phyloP scores from a whole-genome alignment of 2,888 invertebrate genomes.

The Andrena praecox region DNA sequence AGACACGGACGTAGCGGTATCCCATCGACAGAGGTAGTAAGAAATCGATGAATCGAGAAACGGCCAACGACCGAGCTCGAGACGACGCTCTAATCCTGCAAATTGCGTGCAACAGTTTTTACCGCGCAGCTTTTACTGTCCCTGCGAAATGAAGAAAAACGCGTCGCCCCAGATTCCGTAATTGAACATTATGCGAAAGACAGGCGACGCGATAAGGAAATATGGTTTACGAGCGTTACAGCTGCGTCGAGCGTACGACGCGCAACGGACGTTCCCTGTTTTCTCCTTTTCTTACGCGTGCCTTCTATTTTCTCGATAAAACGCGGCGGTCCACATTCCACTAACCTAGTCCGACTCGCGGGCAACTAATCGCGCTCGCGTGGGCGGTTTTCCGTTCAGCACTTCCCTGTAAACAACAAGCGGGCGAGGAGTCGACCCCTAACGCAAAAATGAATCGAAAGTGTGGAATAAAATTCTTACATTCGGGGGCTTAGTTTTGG shows the following conservation, averaged over 20 bases:
- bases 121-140: background rate
- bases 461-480: no score
- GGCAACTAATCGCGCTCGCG: constrained; percentile 47
- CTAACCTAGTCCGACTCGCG: constrained; percentile 35
- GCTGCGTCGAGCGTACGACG: background rate
- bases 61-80: background rate
- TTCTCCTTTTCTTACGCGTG: background rate
- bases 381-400: constrained; percentile 70
- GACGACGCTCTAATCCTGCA: constrained; percentile 11
- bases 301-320: background rate
- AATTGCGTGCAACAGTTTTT: constrained; percentile 35
- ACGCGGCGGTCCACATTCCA: constrained; percentile 3
- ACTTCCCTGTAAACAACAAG: constrained; percentile 46
- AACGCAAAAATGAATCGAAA: no score
- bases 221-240: constrained; percentile 21
- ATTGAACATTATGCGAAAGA: constrained; percentile 10
- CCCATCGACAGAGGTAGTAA: background rate
- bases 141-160: constrained; percentile 7
- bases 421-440: no score
- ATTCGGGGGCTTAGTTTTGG: no score
- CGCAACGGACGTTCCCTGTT: background rate
- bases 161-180: constrained; percentile 23
- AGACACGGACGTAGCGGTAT: background rate
- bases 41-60: constrained; percentile 1
- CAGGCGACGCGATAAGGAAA: constrained; percentile 24